Conservation (phyloP, 2,888 invertebrate species). For the Arctia plantaginis region DNA sequence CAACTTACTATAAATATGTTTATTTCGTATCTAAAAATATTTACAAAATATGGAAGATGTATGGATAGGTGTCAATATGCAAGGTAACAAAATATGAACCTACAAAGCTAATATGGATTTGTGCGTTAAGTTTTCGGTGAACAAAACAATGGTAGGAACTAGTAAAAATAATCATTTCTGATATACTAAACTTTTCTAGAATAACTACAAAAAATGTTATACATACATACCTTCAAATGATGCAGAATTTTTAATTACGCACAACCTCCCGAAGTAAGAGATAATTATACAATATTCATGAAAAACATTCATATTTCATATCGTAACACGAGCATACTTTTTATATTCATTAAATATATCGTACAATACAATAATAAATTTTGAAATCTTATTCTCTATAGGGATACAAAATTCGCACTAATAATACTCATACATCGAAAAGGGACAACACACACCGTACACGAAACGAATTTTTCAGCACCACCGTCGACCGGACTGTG, state of each 20-base stretch:
- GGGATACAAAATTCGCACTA: conserved; percentile 84
- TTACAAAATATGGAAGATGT: conserved; percentile 64
- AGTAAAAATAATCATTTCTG: conserved; percentile 34
- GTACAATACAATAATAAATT: conserved; percentile 82
- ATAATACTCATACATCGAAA: conserved; percentile 80
- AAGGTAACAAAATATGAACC: conserved; percentile 44
- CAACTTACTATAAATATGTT: conserved; percentile 52
- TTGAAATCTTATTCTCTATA: conserved; percentile 80
- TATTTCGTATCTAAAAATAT: conserved; percentile 62
- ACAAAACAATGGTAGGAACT: conserved; percentile 65
- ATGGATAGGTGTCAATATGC: conserved; percentile 45
- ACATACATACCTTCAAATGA: conserved; percentile 35
- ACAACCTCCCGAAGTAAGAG: conserved; percentile 77
- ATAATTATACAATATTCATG: conserved; percentile 69
- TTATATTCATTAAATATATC: conserved; percentile 53
- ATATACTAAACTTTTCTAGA: conserved; percentile 32
- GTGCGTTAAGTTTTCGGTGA: conserved; percentile 63
- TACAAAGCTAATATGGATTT: conserved; percentile 49
- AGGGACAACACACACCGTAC: conserved; percentile 59
- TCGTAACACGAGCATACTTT: conserved; percentile 61
- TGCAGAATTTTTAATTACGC: conserved; percentile 64
- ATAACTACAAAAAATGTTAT: conserved; percentile 27
- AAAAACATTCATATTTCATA: conserved; percentile 68
- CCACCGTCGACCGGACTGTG: conserved; percentile 21
- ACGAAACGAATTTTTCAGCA: conserved; percentile 45